Evolutionary conservation across 1,140 invertebrate genomes (phyloP).

Genomic region (Potamilus streckersoni): DNA sequence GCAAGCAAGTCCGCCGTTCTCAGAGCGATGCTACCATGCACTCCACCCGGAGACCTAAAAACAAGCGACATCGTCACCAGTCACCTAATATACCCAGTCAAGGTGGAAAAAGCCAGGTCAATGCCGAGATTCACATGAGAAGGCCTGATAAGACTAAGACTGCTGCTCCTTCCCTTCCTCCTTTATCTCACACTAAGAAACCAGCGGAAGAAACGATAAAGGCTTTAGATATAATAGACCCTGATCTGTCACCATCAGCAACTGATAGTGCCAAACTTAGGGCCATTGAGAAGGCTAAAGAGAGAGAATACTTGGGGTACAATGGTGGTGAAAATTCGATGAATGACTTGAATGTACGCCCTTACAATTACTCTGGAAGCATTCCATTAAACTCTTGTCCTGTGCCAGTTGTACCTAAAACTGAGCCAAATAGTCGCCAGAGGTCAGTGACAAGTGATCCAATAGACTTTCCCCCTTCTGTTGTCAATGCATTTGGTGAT

Average conservation of each 20-base stretch:
- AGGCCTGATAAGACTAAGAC: slow-evolving; percentile 18
- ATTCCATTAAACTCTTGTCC: slow-evolving; percentile 15
- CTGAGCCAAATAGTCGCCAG: slow-evolving; percentile 14
- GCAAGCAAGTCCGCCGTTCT: slow-evolving; percentile 27
- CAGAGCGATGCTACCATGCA: slow-evolving; percentile 32
- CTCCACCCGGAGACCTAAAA: slow-evolving; percentile 27
- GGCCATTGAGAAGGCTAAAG: slow-evolving; percentile 21
- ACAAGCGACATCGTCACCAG: slow-evolving; percentile 24
- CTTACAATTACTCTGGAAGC: slow-evolving; percentile 25
- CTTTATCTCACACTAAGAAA: slow-evolving; percentile 11
- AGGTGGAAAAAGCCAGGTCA: slow-evolving; percentile 3
- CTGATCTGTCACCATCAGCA: slow-evolving; percentile 22
- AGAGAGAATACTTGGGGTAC: slow-evolving; percentile 1
- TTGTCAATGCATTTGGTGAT: slow-evolving; percentile 12
- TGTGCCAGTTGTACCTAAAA: slow-evolving; percentile 21
- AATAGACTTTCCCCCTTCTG: neutral
- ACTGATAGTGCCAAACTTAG: slow-evolving; percentile 35
- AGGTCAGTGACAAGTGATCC: neutral
- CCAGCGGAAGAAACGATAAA: slow-evolving; percentile 7
- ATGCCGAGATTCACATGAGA: slow-evolving; percentile 12
- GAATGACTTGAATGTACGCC: slow-evolving; percentile 18
- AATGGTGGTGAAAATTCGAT: slow-evolving; percentile 9
- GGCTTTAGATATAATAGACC: slow-evolving; percentile 4
- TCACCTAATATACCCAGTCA: slow-evolving; percentile 6
- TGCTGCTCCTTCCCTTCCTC: slow-evolving; percentile 2